Evolutionary conservation across 2,797 vertebrate genomes (phyloP), one percentile per base, ranked within the genome.

Genomic region (Molossus alvarezi): DNA sequence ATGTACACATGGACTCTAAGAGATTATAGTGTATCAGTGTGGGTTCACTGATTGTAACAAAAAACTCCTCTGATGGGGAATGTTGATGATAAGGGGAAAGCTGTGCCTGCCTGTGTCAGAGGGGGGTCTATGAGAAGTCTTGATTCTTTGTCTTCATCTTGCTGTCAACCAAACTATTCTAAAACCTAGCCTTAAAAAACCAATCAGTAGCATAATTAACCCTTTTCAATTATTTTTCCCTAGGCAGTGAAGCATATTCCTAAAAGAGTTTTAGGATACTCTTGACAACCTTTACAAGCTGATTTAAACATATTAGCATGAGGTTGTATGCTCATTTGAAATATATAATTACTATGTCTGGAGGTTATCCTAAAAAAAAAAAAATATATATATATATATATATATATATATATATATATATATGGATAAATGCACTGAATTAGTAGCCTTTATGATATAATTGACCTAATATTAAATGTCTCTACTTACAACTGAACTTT

Each of bases 231-330:
- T 92, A 12, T 37, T 67, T 87, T 33, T 90, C 9, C 67, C 80
- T 9, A 57, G 14, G 14, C 53, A 94, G 13, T 84, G 29, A 65
- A 8, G 37, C 84, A 87, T 90, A 84, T 9, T 2, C 21, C 29
- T 83, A 57, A 73, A 88, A 76, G 10, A 58, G 55, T 76, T 92
- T 60, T 79, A 87, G 27, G 82, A 95, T 83, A 90, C 9, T 76
- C 25, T 51, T 57, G 58, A 7, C 23, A 75, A n/a, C 33, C 67
- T 81, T 91, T 72, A 20, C 25, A 92, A 65, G 11, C 13, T 76
- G 41, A 82, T 60, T 88, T 92, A 73, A 82, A 94, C 81, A 21
- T 29, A 81, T 88, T 81, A 88, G 18, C 10, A 85, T 27, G 13
- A 92, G 7, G 12, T 48, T 81, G 4, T 73, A 45, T 23, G 3